Evolutionary conservation across 2,888 invertebrate genomes (phyloP).

Genomic region (Rhingia campestris): DNA sequence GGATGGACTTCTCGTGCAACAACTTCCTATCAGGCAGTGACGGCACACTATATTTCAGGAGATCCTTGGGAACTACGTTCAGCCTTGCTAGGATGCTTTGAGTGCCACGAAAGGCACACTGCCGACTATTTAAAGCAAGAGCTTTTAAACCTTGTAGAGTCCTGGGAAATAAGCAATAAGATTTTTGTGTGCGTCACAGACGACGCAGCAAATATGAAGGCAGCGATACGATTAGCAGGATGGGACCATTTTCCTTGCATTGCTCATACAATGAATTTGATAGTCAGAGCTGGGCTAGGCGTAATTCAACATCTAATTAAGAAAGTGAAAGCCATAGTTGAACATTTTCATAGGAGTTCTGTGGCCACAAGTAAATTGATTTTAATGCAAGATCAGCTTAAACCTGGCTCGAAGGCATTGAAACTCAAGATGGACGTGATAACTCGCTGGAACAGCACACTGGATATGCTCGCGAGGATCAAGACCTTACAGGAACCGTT

Average conservation of each 20-base stretch:
- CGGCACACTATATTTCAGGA: slow-evolving; percentile 11
- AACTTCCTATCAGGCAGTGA: background rate
- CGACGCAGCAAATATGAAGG: slow-evolving; percentile 17
- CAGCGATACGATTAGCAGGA: background rate
- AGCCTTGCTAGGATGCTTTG: slow-evolving; percentile 24
- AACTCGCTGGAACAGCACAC: slow-evolving; percentile 25
- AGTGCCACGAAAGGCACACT: slow-evolving; percentile 17
- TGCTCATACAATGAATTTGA: slow-evolving; percentile 26
- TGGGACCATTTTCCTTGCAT: slow-evolving; percentile 35
- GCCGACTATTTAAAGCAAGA: slow-evolving; percentile 1
- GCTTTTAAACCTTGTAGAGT: background rate
- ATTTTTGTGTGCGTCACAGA: slow-evolving; percentile 23
- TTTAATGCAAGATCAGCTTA: slow-evolving; percentile 13
- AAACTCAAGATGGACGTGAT: slow-evolving; percentile 28
- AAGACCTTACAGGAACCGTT: slow-evolving; percentile 20
- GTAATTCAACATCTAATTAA: background rate
- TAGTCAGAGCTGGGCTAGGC: slow-evolving; percentile 9
- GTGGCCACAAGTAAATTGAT: background rate
- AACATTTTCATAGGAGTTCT: slow-evolving; percentile 8
- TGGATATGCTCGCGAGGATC: slow-evolving; percentile 28
- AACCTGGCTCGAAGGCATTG: background rate
- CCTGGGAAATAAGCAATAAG: background rate
- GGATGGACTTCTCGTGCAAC: slow-evolving; percentile 35
- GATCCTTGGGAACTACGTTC: slow-evolving; percentile 27
- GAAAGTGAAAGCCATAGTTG: slow-evolving; percentile 11